Conservation (phyloP, 1,140 invertebrate species). For the Akabosia matsudoensis region DNA sequence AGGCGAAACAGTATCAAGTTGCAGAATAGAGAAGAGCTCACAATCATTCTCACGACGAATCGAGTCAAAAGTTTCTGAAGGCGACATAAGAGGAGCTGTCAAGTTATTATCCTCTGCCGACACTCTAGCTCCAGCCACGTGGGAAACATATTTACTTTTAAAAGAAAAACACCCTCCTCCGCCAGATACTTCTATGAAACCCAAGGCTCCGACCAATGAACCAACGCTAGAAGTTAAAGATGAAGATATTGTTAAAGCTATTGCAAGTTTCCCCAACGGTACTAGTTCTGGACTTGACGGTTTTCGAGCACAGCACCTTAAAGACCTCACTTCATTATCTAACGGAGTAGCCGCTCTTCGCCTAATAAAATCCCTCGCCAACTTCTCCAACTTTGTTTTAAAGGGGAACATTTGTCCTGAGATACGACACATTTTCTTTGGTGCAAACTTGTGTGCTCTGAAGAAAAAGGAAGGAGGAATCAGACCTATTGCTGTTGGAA, state of each 20-base stretch:
- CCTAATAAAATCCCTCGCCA: not conserved
- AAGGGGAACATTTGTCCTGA: conserved; percentile 2
- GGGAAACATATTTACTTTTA: not conserved
- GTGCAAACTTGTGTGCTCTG: conserved; percentile 12
- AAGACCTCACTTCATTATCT: not conserved
- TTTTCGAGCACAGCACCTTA: not conserved
- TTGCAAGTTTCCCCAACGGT: not conserved
- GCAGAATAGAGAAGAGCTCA: no score
- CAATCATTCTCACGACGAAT: not conserved
- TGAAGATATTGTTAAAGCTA: not conserved
- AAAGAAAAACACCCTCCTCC: not conserved
- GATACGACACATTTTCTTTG: not conserved
- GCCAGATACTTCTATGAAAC: not conserved
- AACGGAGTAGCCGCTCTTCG: not conserved
- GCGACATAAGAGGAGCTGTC: not conserved
- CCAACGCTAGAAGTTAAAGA: not conserved
- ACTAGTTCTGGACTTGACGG: not conserved
- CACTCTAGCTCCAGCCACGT: not conserved
- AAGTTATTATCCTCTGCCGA: not conserved
- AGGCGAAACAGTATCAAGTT: not conserved
- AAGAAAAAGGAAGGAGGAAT: conserved; percentile 27
- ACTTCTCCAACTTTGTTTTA: not conserved
- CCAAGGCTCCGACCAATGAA: not conserved
- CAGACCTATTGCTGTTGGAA: conserved; percentile 24
- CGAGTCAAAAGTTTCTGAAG: not conserved